Conservation (phyloP, 2,888 invertebrate genomes). For the Melipona beecheii region DNA sequence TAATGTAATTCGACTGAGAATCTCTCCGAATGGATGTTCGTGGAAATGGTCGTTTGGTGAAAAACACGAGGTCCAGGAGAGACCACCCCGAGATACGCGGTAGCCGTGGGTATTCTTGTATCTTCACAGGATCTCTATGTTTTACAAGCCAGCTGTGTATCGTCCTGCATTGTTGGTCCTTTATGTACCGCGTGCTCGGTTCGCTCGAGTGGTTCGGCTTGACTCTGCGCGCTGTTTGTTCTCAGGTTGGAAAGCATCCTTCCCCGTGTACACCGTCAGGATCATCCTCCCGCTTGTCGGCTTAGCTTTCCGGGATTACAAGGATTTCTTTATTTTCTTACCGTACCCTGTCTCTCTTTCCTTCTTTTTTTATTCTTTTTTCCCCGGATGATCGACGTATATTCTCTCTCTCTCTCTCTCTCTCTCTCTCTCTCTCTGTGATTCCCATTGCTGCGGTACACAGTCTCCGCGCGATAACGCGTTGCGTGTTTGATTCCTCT, state of each 20-base stretch:
- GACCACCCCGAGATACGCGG: conserved; percentile 59
- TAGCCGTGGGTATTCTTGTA: conserved; percentile 63
- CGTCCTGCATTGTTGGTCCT: conserved; percentile 79
- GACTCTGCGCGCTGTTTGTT: conserved; percentile 75
- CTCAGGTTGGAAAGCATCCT: conserved; percentile 67
- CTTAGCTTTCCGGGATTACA: conserved; percentile 78
- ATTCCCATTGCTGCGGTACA: conserved; percentile 21
- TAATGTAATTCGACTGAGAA: neutral
- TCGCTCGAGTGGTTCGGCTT: conserved; percentile 79
- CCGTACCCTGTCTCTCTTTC: conserved; percentile 26
- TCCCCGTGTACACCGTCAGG: conserved; percentile 64
- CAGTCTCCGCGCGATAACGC: neutral
- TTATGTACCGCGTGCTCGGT: conserved; percentile 71
- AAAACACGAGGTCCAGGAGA: neutral
- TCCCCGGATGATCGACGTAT: conserved; percentile 25
- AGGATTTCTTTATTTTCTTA: conserved; percentile 76
- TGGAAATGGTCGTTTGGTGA: conserved; percentile 38
- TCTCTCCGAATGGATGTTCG: neutral
- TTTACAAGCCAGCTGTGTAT: conserved; percentile 82
- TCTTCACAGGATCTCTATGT: conserved; percentile 82
- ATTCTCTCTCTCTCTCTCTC: neutral
- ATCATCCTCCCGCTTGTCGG: conserved; percentile 75
- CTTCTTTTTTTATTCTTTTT: conserved; percentile 2
- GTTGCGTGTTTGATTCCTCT: conserved; percentile 8
- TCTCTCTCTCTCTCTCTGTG: neutral